Percentiles rank a stretch among this genome's conserved stretches.
Conservation (phyloP, 2,113 vertebrate genomes). For the Leptosomus discolor region DNA sequence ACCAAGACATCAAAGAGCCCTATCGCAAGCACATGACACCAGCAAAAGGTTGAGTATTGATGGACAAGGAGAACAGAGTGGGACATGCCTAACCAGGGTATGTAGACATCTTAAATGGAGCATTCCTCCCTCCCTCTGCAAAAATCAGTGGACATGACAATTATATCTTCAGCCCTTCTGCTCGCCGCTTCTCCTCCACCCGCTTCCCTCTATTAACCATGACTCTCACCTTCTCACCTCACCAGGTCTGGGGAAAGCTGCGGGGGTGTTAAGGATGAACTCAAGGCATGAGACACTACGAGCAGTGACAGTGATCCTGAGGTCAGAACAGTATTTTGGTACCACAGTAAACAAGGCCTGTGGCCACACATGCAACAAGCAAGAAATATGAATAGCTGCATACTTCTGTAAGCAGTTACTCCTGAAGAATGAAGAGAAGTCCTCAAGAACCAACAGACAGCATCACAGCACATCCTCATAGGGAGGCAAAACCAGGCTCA, state of each 20-base stretch:
- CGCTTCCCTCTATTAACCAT: accelerated
- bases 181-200: neutral
- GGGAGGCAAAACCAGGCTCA: neutral
- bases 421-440: neutral
- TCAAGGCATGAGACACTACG: accelerated
- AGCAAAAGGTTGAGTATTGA: accelerated
- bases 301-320: neutral
- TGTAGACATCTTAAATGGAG: accelerated
- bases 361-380: neutral
- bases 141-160: neutral
- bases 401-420: neutral
- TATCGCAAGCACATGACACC: accelerated
- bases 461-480: neutral
- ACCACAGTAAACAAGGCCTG: neutral
- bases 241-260: neutral
- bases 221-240: neutral
- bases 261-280: accelerated
- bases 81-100: neutral
- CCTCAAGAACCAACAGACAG: accelerated
- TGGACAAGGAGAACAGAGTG: neutral
- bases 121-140: neutral
- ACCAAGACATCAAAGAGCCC: neutral
- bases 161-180: neutral
- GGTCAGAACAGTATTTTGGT: neutral
- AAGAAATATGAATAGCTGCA: neutral